Conservation (phyloP, 2,113 vertebrate genomes). For the Rhinoptilus africanus region DNA sequence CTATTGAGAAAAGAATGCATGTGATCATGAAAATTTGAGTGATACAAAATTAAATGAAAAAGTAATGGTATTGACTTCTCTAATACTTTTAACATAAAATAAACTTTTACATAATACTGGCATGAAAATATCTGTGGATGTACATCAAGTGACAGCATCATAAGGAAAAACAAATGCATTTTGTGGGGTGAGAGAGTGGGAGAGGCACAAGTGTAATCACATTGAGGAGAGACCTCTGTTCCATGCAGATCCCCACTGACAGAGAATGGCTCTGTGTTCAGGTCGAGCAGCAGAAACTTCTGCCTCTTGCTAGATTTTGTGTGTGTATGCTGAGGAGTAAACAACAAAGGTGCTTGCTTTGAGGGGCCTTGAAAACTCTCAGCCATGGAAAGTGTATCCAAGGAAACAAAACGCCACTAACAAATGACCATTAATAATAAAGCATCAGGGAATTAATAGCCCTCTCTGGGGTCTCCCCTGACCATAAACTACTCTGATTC, state of each 20-base stretch:
- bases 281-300: neutral
- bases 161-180: neutral
- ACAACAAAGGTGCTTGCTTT: neutral
- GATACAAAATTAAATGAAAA: neutral
- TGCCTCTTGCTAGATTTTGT: neutral
- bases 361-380: neutral
- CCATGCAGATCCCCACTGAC: neutral
- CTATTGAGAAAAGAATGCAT: neutral
- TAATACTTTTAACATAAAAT: neutral
- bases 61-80: neutral
- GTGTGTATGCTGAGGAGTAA: neutral
- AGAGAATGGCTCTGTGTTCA: neutral
- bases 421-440: neutral
- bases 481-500: neutral
- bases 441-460: neutral
- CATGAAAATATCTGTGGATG: neutral
- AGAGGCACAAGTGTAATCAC: neutral
- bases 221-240: neutral
- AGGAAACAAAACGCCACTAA: fast-evolving
- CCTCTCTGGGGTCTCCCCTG: neutral
- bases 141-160: neutral
- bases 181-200: neutral
- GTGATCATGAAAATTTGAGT: neutral
- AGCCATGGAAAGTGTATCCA: neutral
- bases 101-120: neutral